Base-by-base conservation (phyloP, 2,113 vertebrate species). In the Ellobius talpinus region DNA sequence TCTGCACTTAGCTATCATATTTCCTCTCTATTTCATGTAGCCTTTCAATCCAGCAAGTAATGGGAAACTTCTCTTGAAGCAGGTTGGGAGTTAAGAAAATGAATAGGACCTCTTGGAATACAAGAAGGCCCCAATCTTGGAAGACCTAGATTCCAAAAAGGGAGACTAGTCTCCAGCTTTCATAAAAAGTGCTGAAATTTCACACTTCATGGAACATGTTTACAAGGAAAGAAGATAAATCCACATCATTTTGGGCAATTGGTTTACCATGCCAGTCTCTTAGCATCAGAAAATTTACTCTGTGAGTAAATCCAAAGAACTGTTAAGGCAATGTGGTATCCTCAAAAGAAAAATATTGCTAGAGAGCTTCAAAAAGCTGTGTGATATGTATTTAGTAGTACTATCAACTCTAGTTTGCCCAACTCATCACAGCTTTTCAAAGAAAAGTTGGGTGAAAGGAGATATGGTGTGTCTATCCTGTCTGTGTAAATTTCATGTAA, bases 351-450 rank as follows among this genome's bases (percentile, higher is more conserved):
- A 47, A 52, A 63, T 3, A 31, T 47, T 29, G 23, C 85, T 11
- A 91, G 36, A 87, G 74, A 86, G 47, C 45, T 88, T 66, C 77
- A 90, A 39, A 73, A 68, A 93, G 81, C 26, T 87, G 39, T 77
- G 94, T 82, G 14, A 81, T 82, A 19, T 68, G 42, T 73, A 85
- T 3, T 76, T 77, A 70, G 74, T 31, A 65, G 17, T 17, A 85
- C 86, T 47, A 63, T 50, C 52, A 42, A 63, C 73, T 81, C 39
- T 68, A 79, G 50, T 52, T 94, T 87, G 87, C 50, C 94, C 73
- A 96, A 90, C 39, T 88, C 26, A 78, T 47, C 31, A n/a, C 24
- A 17, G 36, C 85, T 66, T 23, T 77, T 9, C 14, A 23, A 65
- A 31, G 23, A 89, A 42, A 85, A 79, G 33, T 31, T 47, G 50